Evolutionary conservation across 2,888 invertebrate genomes (phyloP), one percentile per base, ranked within the genome.

Genomic region (Thyatira batis): DNA sequence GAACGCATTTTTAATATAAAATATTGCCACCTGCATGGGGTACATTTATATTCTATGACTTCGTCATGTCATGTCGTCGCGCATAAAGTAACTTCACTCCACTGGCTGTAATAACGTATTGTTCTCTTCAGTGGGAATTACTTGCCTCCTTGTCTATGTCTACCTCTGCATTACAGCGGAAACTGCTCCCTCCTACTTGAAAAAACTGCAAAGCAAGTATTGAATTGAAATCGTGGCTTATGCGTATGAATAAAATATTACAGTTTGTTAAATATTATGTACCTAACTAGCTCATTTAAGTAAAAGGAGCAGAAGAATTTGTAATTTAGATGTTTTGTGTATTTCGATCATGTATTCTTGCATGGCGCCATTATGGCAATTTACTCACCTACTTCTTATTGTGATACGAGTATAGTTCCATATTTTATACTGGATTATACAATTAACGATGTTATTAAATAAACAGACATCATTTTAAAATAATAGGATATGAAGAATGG

Each of bases 71-170:
- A 70, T 56, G 52, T 56, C 56, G 53, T 54, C 57, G 53, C 50
- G 57, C 52, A 49, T 55, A 54, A 45, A 45, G 63, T 62, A 62
- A 39, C 39, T 17, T 48, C 48, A 58, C 67, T 63, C 62, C 64
- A 65, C 73, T 66, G 65, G 71, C 71, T 76, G 74, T 76, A 74
- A 80, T 78, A 80, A 76, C 71, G 78, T 73, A 80, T 84, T 84
- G 82, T 84, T 82, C 82, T 58, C 71, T 75, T 77, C 73, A 78
- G 76, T 81, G 76, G 74, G 81, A 82, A 84, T 84, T 78, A 84
- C 74, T 72, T 77, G 78, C 71, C 73, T 74, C 76, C 73, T 76
- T 78, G 70, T 62, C 65, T 61, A 58, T 59, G 61, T 62, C 54
- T 50, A 52, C 52, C 55, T 54, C 20, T 39, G 52, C 25, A 53